Evolutionary conservation across 2,113 vertebrate genomes (phyloP).

Genomic region (Mugil cephalus): DNA sequence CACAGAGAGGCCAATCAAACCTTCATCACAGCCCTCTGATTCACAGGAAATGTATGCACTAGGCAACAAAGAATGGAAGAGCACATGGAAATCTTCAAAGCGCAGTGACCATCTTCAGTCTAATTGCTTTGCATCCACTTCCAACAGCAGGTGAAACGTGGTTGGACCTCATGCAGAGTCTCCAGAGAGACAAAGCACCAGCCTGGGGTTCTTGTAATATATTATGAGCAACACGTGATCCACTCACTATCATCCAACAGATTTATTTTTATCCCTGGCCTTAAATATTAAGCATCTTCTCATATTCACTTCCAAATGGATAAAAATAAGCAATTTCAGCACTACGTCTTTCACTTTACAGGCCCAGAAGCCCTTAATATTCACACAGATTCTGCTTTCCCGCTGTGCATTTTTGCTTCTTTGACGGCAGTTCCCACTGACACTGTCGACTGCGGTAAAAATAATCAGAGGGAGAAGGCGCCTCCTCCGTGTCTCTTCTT

Average conservation of each 20-base stretch:
- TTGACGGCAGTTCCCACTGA: conserved; percentile 5
- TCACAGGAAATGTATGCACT: conserved; percentile 49
- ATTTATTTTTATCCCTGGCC: conserved; percentile 1
- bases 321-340: conserved; percentile 1
- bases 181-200: conserved; percentile 10
- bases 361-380: background rate
- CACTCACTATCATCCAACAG: background rate
- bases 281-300: background rate
- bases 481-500: background rate
- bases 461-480: conserved; percentile 10
- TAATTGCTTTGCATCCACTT: conserved; percentile 9
- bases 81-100: conserved; percentile 46
- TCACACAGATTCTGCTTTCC: background rate
- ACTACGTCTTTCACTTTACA: background rate
- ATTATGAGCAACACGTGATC: background rate
- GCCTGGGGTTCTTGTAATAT: conserved; percentile 1
- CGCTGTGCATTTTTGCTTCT: background rate
- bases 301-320: background rate
- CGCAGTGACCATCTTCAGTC: conserved; percentile 19
- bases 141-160: background rate
- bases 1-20: conserved; percentile 53
- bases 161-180: background rate
- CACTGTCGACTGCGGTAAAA: conserved; percentile 18
- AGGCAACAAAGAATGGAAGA: conserved; percentile 30
- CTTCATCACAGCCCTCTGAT: conserved; percentile 40